These are phyloP conservation scores for Teleopsis dalmanni DNA, from an alignment of 1,140 invertebrate genomes.

Conservation along the genomic window DNA sequence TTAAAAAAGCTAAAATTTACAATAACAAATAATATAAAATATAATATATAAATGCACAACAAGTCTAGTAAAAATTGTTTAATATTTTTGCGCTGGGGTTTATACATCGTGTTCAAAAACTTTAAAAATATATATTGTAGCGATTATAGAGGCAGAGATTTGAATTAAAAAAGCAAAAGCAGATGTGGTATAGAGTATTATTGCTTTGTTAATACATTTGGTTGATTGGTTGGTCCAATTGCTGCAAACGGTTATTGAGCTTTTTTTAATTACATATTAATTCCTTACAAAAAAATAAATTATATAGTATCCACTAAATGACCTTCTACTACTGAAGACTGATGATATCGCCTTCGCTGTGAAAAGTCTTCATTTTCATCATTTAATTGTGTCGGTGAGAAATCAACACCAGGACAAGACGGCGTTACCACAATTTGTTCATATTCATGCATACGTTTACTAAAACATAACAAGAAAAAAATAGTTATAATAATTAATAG, in stretches of 20 bases:
- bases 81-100: neutral
- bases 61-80: neutral
- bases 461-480: constrained; percentile 35
- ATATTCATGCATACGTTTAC: constrained; percentile 68
- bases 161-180: neutral
- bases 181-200: constrained; percentile 3
- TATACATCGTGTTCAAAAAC: neutral
- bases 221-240: constrained; percentile 5
- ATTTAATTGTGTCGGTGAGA: constrained; percentile 78
- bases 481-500: neutral
- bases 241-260: neutral
- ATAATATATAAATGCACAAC: neutral
- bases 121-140: neutral
- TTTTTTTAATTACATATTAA: constrained; percentile 3
- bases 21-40: neutral
- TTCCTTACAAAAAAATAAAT: constrained; percentile 1
- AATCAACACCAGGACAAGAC: constrained; percentile 69
- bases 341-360: constrained; percentile 82
- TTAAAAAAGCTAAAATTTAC: neutral
- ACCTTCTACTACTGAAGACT: constrained; percentile 73
- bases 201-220: constrained; percentile 9
- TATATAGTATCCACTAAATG: constrained; percentile 55
- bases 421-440: constrained; percentile 88
- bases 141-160: neutral
- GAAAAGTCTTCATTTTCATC: constrained; percentile 94